Conservation (phyloP, 2,113 vertebrate species). For the Tympanuchus pallidicinctus region DNA sequence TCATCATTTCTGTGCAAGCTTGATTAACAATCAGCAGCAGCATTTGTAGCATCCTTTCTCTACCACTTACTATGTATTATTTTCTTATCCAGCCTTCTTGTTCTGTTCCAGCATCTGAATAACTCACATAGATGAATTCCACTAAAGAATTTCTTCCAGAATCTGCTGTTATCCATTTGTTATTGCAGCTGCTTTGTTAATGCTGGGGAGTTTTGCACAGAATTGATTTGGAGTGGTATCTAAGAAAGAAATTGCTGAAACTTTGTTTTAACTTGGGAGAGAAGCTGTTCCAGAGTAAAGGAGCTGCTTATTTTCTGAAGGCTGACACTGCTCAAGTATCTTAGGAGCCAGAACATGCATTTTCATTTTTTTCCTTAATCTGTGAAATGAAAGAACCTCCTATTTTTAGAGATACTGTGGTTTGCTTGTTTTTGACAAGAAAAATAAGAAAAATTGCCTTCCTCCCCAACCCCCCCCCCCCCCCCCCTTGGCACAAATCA, state of each 20-base stretch:
- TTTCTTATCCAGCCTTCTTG: neutral
- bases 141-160: neutral
- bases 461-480: no score
- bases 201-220: neutral
- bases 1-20: neutral
- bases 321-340: neutral
- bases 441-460: accelerated
- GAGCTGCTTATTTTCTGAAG: neutral
- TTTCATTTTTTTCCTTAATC: neutral
- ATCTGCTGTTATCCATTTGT: neutral
- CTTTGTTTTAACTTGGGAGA: neutral
- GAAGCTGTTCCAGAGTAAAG: neutral
- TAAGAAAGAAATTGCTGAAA: neutral
- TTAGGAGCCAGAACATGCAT: neutral
- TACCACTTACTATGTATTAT: neutral
- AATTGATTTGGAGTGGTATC: neutral
- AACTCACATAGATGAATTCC: neutral
- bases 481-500: neutral
- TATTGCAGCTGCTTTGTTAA: neutral
- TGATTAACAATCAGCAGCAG: neutral
- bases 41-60: neutral
- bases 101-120: neutral
- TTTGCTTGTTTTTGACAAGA: neutral
- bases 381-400: neutral
- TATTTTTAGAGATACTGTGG: neutral